Conservation (phyloP, 2,888 invertebrate genomes). For the Gymnocheta viridis region DNA sequence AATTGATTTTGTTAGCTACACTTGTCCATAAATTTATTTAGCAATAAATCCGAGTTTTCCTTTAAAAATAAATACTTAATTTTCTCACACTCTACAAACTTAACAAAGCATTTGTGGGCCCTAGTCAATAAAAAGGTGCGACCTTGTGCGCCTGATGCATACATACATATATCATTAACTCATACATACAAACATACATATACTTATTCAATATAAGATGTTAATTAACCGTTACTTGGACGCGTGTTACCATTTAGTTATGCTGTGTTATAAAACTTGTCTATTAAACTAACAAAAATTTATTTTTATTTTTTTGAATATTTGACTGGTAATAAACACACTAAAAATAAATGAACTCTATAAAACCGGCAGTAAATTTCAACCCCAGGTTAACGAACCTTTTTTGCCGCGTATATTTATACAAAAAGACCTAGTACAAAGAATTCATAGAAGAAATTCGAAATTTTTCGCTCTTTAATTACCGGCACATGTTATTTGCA, state of each 20-base stretch:
- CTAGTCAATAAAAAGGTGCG: neutral
- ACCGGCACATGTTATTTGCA: conserved; percentile 25
- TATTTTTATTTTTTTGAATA: neutral
- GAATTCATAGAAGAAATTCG: conserved; percentile 4
- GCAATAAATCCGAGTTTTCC: conserved; percentile 26
- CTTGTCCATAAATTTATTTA: conserved; percentile 45
- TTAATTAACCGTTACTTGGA: conserved; percentile 63
- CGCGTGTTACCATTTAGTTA: conserved; percentile 65
- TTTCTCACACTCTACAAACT: conserved; percentile 46
- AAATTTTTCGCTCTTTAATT: conserved; percentile 48
- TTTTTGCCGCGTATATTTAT: neutral
- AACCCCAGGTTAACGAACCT: conserved; percentile 19
- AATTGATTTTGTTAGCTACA: conserved; percentile 58
- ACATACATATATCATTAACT: neutral
- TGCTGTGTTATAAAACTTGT: conserved; percentile 28
- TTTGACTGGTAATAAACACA: conserved; percentile 19
- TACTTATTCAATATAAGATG: conserved; percentile 20
- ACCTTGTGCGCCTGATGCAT: neutral
- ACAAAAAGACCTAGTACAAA: neutral
- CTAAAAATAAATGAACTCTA: conserved; percentile 45
- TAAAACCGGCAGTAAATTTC: conserved; percentile 35
- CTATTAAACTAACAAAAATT: conserved; percentile 18
- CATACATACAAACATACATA: neutral
- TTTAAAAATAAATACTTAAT: conserved; percentile 53
- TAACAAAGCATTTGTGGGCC: neutral